Evolutionary conservation across 1,140 invertebrate species (phyloP), one percentile per base, ranked within the genome.

Genomic region (Bombus balteatus): DNA sequence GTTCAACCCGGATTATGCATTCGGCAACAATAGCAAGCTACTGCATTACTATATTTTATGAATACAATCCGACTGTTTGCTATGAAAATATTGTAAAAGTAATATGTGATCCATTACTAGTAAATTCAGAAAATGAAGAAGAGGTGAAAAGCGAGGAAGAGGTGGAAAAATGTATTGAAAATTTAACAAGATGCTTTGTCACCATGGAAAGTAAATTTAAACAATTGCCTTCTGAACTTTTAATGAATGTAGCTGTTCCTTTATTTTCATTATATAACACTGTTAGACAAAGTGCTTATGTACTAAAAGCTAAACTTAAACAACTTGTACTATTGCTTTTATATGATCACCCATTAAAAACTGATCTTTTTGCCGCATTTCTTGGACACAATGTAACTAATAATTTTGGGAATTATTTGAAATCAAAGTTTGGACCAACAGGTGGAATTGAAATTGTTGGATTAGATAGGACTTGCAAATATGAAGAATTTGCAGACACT

Each of bases 31-130:
- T 96, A 86, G 96, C 95, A 62, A 95, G 94, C 37, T 93, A 93
- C 37, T 97, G 96, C 90, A 95, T 96, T 34, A 94, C 95, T 83
- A 92, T 92, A 77, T 91, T 97, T 39, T 95, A 95, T 90, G 93
- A 96, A 79, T 93, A 94, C 77, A 96, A 96, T 92, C 92, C 92
- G 34, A 79, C 95, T 13, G 90, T 93, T 87, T 95, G 91, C 85
- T 86, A 79, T 32, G 93, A 96, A 68, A 93, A 93, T 85, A 92
- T 95, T 80, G 88, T 97, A 80, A 88, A 95, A 15, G 91, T 93
- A 25, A 92, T 96, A 59, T 93, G 95, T 70, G 93, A 95, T 34
- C 93, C 95, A 57, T 92, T 96, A 53, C 15, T 82, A 28, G 66
- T 62, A 86, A 81, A 18, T 75, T 43, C 76, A 71, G 86, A 28